Evolutionary conservation across 2,888 invertebrate species (phyloP).

Genomic region (Colletes collaris): DNA sequence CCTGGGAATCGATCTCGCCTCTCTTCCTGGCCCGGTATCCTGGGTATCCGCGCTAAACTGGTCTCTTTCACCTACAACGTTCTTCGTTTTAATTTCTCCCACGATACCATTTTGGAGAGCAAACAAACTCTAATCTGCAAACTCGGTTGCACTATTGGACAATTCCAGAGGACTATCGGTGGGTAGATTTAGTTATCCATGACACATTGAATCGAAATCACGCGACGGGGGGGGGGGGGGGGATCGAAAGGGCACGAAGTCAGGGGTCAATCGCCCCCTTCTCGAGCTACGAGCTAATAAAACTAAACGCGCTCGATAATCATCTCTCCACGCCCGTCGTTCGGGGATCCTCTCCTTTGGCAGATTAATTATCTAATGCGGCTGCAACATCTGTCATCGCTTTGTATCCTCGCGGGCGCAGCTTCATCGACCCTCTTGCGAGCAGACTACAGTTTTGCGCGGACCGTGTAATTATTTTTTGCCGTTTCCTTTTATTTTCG

Average conservation of each 20-base stretch:
- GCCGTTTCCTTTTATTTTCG: too few species aligned
- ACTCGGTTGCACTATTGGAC: too few species aligned
- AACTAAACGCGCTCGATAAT: constrained; percentile 71
- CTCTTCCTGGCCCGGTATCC: too few species aligned
- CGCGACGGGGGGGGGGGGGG: background rate
- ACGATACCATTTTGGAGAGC: too few species aligned
- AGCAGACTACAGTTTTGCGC: constrained; percentile 2
- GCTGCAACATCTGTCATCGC: constrained; percentile 81
- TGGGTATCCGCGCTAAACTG: too few species aligned
- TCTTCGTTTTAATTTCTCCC: too few species aligned
- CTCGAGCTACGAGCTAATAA: constrained; percentile 66
- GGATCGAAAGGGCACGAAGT: constrained; percentile 44
- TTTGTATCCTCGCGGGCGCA: constrained; percentile 65
- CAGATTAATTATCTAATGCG: constrained; percentile 82
- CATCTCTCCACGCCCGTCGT: constrained; percentile 70
- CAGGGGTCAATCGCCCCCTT: constrained; percentile 48
- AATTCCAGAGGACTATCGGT: constrained; percentile 33
- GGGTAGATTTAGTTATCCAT: constrained; percentile 39
- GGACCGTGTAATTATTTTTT: too few species aligned
- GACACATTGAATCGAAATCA: constrained; percentile 36
- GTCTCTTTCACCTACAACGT: too few species aligned
- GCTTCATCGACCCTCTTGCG: constrained; percentile 52
- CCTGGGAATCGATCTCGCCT: constrained; percentile 40
- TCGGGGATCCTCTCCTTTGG: constrained; percentile 59
- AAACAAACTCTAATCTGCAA: too few species aligned